Percentiles rank a stretch among this genome's conserved stretches.
phyloP scores from a whole-genome alignment of 2,113 vertebrate genomes.

The Enhydra lutris region DNA sequence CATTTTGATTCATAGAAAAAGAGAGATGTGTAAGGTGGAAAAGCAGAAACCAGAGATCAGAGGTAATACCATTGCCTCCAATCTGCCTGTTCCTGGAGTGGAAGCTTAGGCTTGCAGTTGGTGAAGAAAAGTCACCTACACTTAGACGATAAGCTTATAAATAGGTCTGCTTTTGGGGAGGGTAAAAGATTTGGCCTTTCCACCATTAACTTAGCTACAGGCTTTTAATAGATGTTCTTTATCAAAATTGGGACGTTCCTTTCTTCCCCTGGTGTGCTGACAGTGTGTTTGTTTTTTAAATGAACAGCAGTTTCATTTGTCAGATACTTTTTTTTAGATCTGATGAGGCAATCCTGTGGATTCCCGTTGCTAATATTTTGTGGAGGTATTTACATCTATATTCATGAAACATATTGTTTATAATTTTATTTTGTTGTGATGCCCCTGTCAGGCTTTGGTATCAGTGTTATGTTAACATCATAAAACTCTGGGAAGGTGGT shows the following conservation, averaged over 20 bases:
- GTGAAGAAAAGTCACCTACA: neutral
- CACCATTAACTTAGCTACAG: neutral
- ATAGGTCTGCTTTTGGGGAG: neutral
- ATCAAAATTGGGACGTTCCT: neutral
- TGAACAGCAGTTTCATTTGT: neutral
- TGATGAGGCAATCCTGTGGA: neutral
- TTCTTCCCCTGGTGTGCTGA: neutral
- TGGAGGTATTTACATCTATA: neutral
- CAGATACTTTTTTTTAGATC: neutral
- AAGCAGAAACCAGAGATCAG: neutral
- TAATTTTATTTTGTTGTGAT: neutral
- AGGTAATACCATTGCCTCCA: neutral
- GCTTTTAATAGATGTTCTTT: neutral
- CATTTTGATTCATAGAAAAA: neutral
- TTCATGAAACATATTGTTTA: neutral
- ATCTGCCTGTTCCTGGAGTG: neutral
- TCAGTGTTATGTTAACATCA: neutral
- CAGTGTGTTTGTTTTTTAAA: neutral
- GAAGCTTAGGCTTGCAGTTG: neutral
- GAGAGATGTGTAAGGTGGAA: neutral
- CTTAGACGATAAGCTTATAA: neutral
- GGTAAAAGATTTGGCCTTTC: neutral
- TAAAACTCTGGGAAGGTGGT: neutral
- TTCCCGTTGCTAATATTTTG: neutral
- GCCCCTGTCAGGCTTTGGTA: neutral